Evolutionary conservation across 2,888 invertebrate genomes (phyloP).

Genomic region (Syritta pipiens): DNA sequence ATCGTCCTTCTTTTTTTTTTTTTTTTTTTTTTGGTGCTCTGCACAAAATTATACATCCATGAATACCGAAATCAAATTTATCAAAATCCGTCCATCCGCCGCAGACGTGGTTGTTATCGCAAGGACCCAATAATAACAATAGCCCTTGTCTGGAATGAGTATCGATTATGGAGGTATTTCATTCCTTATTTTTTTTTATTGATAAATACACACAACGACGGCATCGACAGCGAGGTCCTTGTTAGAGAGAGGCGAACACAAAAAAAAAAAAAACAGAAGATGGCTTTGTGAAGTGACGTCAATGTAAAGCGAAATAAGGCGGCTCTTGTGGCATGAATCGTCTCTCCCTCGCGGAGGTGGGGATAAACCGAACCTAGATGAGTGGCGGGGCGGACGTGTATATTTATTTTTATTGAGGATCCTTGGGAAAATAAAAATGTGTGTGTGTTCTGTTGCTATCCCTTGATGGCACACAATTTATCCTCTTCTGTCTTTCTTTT

Average conservation of each 20-base stretch:
- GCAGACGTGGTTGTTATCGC: constrained; percentile 41
- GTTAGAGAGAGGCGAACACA: constrained; percentile 1
- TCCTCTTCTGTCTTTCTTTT: constrained; percentile 46
- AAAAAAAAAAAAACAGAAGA: neutral
- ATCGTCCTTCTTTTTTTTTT: neutral
- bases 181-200: no score
- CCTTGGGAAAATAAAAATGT: constrained; percentile 7
- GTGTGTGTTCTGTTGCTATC: neutral
- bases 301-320: constrained; percentile 13
- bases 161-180: constrained; percentile 54
- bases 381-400: neutral
- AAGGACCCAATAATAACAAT: constrained; percentile 37
- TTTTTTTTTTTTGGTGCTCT: neutral
- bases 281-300: constrained; percentile 19
- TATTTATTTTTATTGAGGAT: constrained; percentile 26
- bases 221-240: no score
- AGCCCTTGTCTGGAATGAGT: constrained; percentile 37
- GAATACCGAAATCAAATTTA: constrained; percentile 28
- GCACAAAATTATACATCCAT: constrained; percentile 37
- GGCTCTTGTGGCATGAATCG: neutral
- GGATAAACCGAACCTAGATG: neutral
- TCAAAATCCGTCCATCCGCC: constrained; percentile 14
- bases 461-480: neutral
- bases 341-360: neutral
- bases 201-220: no score